Conservation (phyloP, 2,797 vertebrate genomes). For the Cyclura pinguis region DNA sequence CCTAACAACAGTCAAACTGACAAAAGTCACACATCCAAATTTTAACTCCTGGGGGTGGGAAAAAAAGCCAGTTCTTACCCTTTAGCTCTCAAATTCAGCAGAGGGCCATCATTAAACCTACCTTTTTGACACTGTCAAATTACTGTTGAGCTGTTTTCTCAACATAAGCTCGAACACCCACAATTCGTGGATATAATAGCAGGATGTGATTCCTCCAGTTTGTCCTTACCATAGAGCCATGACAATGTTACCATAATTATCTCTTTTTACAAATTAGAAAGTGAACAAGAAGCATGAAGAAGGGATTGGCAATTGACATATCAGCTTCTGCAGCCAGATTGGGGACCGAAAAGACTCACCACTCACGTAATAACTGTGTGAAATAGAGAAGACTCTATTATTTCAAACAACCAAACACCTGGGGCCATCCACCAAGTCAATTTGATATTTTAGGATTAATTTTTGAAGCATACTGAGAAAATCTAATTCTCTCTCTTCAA, state of each 20-base stretch:
- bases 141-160: background rate
- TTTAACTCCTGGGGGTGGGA: background rate
- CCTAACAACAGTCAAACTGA: background rate
- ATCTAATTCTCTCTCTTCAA: background rate
- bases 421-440: background rate
- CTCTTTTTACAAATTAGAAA: slow-evolving; percentile 11
- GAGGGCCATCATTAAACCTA: background rate
- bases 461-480: background rate
- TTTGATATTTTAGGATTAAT: slow-evolving; percentile 24
- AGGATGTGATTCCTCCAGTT: background rate
- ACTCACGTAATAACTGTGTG: background rate
- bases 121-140: background rate
- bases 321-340: background rate
- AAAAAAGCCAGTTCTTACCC: background rate
- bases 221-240: background rate
- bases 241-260: background rate
- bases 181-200: background rate
- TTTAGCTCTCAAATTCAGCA: background rate
- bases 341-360: background rate
- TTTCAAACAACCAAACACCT: slow-evolving; percentile 22
- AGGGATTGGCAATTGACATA: background rate
- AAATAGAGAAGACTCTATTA: background rate
- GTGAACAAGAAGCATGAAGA: background rate
- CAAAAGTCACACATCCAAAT: background rate
- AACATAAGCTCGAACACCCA: background rate